Evolutionary conservation across 1,140 invertebrate species (phyloP).

Genomic region (Akabosia matsudoensis): DNA sequence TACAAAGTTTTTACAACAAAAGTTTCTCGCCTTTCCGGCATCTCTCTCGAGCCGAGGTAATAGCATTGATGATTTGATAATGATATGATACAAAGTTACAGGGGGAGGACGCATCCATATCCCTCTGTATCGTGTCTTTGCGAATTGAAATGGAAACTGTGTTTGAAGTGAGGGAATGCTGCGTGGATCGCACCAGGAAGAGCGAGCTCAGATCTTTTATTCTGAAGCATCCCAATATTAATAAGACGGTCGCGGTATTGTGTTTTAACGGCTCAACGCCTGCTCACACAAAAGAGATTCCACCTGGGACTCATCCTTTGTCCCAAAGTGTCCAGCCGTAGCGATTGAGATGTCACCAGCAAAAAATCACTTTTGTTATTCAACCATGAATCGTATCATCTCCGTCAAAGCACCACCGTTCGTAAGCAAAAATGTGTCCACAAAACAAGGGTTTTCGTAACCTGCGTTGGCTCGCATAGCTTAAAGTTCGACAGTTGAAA

Average conservation of each 20-base stretch:
- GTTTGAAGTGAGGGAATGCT: conserved; percentile 10
- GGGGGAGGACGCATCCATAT: background rate
- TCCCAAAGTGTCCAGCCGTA: conserved; percentile 46
- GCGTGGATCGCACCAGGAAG: background rate
- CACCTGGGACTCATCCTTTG: conserved; percentile 47
- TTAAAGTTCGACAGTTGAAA: too few relatives aligned
- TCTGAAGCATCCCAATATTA: background rate
- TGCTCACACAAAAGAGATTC: conserved; percentile 45
- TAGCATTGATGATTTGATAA: background rate
- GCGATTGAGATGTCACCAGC: conserved; percentile 47
- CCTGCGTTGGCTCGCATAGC: too few relatives aligned
- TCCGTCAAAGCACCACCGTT: background rate
- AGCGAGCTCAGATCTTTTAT: conserved; percentile 2
- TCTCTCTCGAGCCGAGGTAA: background rate
- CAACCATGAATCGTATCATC: conserved; percentile 7
- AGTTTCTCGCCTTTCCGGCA: background rate
- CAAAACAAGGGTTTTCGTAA: too few relatives aligned
- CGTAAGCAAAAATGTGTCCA: too few relatives aligned
- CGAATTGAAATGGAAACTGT: background rate
- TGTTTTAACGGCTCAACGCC: conserved; percentile 44
- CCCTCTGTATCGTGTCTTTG: background rate
- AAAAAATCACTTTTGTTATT: conserved; percentile 20
- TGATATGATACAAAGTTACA: background rate
- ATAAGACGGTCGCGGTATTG: background rate
- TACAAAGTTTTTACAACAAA: background rate